Base-by-base conservation (phyloP, 2,113 vertebrate species). In the Vulpes ferrilata region DNA sequence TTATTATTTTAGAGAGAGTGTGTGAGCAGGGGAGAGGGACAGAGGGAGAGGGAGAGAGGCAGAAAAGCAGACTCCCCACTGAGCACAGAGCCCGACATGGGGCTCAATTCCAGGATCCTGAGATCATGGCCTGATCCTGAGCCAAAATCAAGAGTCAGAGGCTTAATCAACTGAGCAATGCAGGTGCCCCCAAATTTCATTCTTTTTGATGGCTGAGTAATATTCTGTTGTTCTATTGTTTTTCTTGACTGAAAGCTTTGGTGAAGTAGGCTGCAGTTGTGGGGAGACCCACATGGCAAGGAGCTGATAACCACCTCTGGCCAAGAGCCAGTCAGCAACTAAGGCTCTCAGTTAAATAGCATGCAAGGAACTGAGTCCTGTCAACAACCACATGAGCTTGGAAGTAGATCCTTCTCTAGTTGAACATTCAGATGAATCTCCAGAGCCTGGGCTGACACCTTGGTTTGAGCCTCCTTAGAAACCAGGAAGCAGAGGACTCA, bases 181-280 rank as follows among this genome's bases (percentile, higher is more conserved):
- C 20, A 43, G 23, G 11, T 6, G 7, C 7, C 73, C 62, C 38
- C 43, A 69, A 16, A 69, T 69, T 69, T 69, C 1, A 3, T 69
- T 69, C 65, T 69, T 69, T 69, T n/a, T 69, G 32, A 69, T 69
- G 32, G 16, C 65, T 69, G 65, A n/a, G 15, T 69, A 69, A 69
- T 69, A 69, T n/a, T n/a, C 15, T 7, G 17, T 69, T 19, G 32
- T 69, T 35, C 27, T 62, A 51, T 57, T 93, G 57, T 59, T 27
- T 78, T 78, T 96, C 55, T 80, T 71, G 79, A 71, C 20, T 83
- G 48, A 48, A 62, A 80, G 25, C 60, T 93, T 79, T 93, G 32
- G 2, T 69, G 38, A 96, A 43, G n/a, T 32, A 74, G 48, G 62
- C 27, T 60, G 23, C 17, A 30, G 12, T 43, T 7, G n/a, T 69